A percentile compares a stretch with the other conserved stretches of the same genome.
These are phyloP conservation scores for Oreochromis tanganicae DNA, from an alignment of 2,113 vertebrate species.

Conservation along the genomic window DNA sequence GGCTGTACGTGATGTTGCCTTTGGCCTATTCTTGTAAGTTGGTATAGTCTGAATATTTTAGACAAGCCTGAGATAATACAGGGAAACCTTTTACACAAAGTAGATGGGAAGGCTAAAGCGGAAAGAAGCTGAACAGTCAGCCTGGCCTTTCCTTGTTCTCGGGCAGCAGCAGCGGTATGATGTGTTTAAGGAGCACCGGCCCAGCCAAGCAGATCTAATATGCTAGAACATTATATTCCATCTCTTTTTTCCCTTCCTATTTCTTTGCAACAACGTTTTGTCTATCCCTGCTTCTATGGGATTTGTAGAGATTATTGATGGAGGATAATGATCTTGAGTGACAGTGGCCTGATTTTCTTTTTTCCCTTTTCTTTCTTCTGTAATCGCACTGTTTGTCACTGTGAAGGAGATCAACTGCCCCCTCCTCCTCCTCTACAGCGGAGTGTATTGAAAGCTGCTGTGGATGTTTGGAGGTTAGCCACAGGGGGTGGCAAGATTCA, in stretches of 20 bases:
- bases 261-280: slow-evolving; percentile 31
- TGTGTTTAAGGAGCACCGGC: slow-evolving; percentile 42
- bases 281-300: slow-evolving; percentile 48
- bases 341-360: slow-evolving; percentile 61
- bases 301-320: slow-evolving; percentile 52
- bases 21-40: slow-evolving; percentile 27
- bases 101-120: slow-evolving; percentile 6
- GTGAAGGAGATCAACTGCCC: slow-evolving; percentile 18
- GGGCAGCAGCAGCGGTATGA: background rate
- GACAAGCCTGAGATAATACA: slow-evolving; percentile 21
- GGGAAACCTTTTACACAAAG: slow-evolving; percentile 25
- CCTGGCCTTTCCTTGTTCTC: slow-evolving; percentile 18
- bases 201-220: slow-evolving; percentile 59
- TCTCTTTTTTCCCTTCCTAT: background rate
- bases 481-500: slow-evolving; percentile 2
- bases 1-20: background rate
- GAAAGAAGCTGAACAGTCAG: slow-evolving; percentile 18
- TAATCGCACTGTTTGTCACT: slow-evolving; percentile 30
- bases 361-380: slow-evolving; percentile 9
- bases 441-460: slow-evolving; percentile 31
- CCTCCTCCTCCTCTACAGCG: background rate
- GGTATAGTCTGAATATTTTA: slow-evolving; percentile 31
- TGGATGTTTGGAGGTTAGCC: slow-evolving; percentile 45
- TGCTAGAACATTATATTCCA: slow-evolving; percentile 35
- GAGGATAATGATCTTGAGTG: slow-evolving; percentile 64